These are phyloP conservation scores for Tetranychus cinnabarinus DNA, from an alignment of 1,140 invertebrate genomes.

Conservation along the genomic window DNA sequence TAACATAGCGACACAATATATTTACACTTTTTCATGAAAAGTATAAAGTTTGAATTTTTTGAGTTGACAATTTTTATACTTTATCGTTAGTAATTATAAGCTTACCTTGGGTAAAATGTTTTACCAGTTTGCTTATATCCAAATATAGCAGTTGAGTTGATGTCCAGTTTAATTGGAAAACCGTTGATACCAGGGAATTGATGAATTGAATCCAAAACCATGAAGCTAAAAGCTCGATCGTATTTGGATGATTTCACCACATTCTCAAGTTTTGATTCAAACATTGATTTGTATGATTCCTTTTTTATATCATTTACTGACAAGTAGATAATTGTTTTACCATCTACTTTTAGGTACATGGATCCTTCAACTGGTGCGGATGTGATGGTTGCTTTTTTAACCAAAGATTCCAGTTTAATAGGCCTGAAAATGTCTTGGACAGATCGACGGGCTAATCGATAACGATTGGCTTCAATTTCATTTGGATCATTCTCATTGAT, in stretches of 20 bases:
- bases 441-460: background rate
- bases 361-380: background rate
- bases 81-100: too few species aligned
- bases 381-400: background rate
- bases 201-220: background rate
- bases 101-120: background rate
- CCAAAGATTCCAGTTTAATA: background rate
- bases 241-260: background rate
- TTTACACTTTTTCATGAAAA: too few species aligned
- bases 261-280: background rate
- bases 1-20: too few species aligned
- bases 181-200: slow-evolving; percentile 5
- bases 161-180: slow-evolving; percentile 2
- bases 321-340: slow-evolving; percentile 4
- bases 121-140: slow-evolving; percentile 1
- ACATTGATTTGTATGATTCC: background rate
- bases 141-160: slow-evolving; percentile 5
- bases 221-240: slow-evolving; percentile 5
- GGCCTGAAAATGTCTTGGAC: background rate
- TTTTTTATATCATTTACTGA: background rate
- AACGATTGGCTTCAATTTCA: background rate
- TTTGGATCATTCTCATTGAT: background rate
- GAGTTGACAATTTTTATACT: too few species aligned
- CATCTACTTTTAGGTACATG: slow-evolving; percentile 3
- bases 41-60: too few species aligned